Evolutionary conservation across 2,888 invertebrate species (phyloP), one percentile per base, ranked within the genome.

Genomic region (Apodemia hepburni): DNA sequence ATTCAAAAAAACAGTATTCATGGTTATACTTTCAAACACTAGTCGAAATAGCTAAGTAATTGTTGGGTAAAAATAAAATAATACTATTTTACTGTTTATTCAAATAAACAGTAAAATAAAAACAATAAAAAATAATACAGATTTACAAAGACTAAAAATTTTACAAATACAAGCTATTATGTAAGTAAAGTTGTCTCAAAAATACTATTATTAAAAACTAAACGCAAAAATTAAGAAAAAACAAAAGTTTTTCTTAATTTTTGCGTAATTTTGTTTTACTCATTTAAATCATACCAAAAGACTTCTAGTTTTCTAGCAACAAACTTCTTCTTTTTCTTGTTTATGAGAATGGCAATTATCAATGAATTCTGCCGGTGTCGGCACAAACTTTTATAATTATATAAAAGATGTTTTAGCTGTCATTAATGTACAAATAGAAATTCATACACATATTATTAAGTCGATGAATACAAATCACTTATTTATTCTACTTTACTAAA

Each of bases 401-500:
- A 15, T 42, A 9, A 59, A 59, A 51, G 22, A 58, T 59, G 59
- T 62, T 49, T 8, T 11, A 49, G 18, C 49, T 18, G 11, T 49
- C 8, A 22, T 51, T 51, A 22, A 51, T 9, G 12, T 42, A 22
- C 22, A 18, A 27, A 22, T 54, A 54, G n/a, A 57, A 27, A 57
- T 61, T 57, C 51, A 62, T 51, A 64, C 51, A 63, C 47, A 45
- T 57, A 42, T 15, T 42, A 58, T 17, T 61, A 27, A 22, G 42
- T 22, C 15, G 58, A 38, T 49, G 65, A 61, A 61, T 70, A 67
- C 58, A 63, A 70, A 69, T 66, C 61, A 66, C 67, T 69, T 64
- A 68, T 68, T 70, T 79, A 78, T 74, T 72, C 74, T 82, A 80
- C 78, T 77, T 76, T 72, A 71, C 77, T 77, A 77, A 81, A 80